Percentiles rank a stretch among this genome's conserved stretches.
phyloP scores from a whole-genome alignment of 2,113 vertebrate genomes.

The Electrona antarctica region DNA sequence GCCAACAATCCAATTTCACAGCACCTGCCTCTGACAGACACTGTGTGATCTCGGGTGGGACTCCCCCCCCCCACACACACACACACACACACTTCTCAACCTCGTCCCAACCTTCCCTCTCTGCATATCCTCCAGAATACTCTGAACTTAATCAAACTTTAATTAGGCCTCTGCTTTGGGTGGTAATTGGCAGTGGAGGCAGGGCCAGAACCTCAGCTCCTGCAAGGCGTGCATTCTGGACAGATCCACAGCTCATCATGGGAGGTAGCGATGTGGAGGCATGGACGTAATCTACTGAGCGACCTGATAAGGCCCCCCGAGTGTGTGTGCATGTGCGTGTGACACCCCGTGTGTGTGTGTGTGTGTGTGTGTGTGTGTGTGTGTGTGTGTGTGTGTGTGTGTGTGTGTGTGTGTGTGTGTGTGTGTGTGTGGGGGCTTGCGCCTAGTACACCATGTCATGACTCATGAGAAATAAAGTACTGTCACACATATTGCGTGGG shows the following conservation, averaged over 20 bases:
- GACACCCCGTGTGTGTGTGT: background rate
- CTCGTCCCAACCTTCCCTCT: conserved; percentile 20
- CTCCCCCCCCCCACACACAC: conserved; percentile 27
- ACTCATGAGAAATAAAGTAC: too few relatives aligned
- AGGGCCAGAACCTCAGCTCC: conserved; percentile 54
- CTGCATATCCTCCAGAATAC: conserved; percentile 73
- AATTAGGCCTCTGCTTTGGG: conserved; percentile 77
- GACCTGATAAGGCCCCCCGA: conserved; percentile 12
- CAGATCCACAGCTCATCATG: conserved; percentile 49
- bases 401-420: background rate
- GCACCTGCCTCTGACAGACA: conserved; percentile 72
- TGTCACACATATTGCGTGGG: too few relatives aligned
- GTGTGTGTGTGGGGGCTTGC: background rate
- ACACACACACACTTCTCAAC: too few relatives aligned
- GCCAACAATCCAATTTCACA: conserved; percentile 82
- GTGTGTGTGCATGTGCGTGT: background rate
- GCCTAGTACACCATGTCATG: background rate
- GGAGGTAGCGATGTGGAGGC: conserved; percentile 11
- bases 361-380: background rate
- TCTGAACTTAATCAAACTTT: conserved; percentile 79
- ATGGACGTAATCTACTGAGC: conserved; percentile 25
- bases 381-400: background rate
- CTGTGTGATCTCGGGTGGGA: conserved; percentile 66
- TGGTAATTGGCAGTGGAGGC: conserved; percentile 75
- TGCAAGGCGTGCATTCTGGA: conserved; percentile 42